phyloP scores from a whole-genome alignment of 1,140 invertebrate species.

The Aphis craccivora region DNA sequence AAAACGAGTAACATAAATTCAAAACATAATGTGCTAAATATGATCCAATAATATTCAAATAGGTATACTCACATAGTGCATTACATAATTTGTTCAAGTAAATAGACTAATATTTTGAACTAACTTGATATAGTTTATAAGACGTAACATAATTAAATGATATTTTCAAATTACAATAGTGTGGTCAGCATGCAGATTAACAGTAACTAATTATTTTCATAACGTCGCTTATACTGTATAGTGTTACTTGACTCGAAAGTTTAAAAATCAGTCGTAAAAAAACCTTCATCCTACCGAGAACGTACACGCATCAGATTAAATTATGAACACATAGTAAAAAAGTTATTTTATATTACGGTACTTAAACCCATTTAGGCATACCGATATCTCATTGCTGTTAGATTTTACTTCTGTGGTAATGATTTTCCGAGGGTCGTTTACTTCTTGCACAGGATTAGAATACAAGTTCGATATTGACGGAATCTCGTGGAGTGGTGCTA shows the following conservation, averaged over 20 bases:
- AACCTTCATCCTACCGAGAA: conserved; percentile 30
- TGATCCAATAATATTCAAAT: neutral
- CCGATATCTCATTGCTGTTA: neutral
- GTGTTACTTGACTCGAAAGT: neutral
- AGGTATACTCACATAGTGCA: neutral
- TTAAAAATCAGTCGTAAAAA: conserved; percentile 42
- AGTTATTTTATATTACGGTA: neutral
- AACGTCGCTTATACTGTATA: neutral
- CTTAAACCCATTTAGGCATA: neutral
- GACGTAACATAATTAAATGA: neutral
- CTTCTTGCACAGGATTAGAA: neutral
- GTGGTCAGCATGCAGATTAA: neutral
- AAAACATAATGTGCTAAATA: neutral
- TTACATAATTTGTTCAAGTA: neutral
- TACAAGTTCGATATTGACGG: conserved; percentile 21
- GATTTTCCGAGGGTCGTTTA: neutral
- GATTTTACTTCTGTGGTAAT: neutral
- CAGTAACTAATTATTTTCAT: neutral
- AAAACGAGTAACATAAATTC: neutral
- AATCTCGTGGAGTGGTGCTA: conserved; percentile 29
- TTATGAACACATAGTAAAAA: neutral
- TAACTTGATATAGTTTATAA: neutral
- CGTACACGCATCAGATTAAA: neutral
- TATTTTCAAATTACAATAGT: neutral
- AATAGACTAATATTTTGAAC: neutral